Evolutionary conservation across 2,113 vertebrate species (phyloP).

Genomic region (Heterochromis multidens): DNA sequence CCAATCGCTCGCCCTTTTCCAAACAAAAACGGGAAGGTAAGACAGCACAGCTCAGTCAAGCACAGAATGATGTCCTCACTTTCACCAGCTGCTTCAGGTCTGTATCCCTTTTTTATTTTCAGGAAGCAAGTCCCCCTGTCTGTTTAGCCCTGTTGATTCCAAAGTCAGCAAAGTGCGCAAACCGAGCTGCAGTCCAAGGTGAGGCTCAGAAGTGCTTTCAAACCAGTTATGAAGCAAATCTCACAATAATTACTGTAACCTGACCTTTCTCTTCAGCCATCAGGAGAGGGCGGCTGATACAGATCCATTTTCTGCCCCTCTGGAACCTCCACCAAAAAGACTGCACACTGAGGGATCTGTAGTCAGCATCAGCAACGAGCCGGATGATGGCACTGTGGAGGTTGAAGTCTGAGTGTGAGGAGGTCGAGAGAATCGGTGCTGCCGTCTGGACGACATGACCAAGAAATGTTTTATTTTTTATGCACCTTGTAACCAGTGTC

Average conservation of each 20-base stretch:
- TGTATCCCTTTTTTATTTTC: background rate
- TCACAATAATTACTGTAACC: background rate
- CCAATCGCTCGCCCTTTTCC: constrained; percentile 57
- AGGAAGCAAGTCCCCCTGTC: constrained; percentile 57
- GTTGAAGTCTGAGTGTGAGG: constrained; percentile 38
- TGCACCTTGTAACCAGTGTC: background rate
- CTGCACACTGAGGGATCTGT: background rate
- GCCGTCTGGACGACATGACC: background rate
- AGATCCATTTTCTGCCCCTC: constrained; percentile 3
- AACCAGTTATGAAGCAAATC: background rate
- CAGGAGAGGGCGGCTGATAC: constrained; percentile 24
- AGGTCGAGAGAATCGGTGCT: background rate
- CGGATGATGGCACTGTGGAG: constrained; percentile 61
- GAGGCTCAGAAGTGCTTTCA: background rate
- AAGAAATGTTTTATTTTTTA: background rate
- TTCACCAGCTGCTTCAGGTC: background rate
- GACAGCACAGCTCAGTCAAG: background rate
- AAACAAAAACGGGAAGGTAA: constrained; percentile 79
- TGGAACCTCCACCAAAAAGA: constrained; percentile 20
- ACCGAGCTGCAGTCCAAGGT: constrained; percentile 53
- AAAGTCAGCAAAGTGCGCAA: constrained; percentile 42
- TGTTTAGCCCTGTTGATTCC: constrained; percentile 27
- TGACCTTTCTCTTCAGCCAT: constrained; percentile 36
- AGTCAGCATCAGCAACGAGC: constrained; percentile 10
- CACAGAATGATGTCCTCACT: background rate